Evolutionary conservation across 2,888 invertebrate genomes (phyloP), one percentile per base, ranked within the genome.

Genomic region (Polyploca ridens): DNA sequence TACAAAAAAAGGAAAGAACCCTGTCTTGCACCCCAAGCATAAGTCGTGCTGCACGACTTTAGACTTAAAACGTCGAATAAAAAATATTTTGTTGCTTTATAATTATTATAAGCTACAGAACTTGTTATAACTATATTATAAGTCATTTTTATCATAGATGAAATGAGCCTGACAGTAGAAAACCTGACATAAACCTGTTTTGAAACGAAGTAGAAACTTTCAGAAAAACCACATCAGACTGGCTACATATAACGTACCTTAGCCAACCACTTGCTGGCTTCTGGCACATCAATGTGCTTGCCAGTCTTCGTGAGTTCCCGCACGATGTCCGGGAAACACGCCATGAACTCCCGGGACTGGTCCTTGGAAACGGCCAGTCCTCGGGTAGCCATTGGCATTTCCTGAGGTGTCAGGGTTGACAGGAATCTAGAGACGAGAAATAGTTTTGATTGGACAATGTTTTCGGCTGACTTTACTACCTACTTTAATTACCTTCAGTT

Each of bases 271-370:
- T 97, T 97, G 73, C 96, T 96, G 72, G 97, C 97, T 87, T 97
- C 97, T 49, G 96, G 96, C 87, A 97, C 95, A 85, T 97, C 97
- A 69, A 95, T 95, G 87, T 96, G 95, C 82, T 96, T 96, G 76
- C 96, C 96, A 77, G 96, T 95, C 81, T 97, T 97, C 49, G 97
- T 97, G 72, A 98, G 94, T 88, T 98, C 98, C 78, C 97, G 94
- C 68, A 98, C 97, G 78, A 98, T 94, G 90, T 98, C 98, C 81
- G 98, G 98, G 94, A 98, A 98, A 72, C 97, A 94, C 63, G 97
- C 96, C 97, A 98, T 97, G 92, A 98, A 97, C 87, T 98, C 97
- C 79, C 97, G 94, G 86, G 96, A 96, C 91, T 98, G 98, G 90
- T 98, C 97, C 92, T 97, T 97, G 69, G 96, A 96, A 62, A 96